Evolutionary conservation across 2,113 vertebrate genomes (phyloP).

Genomic region (Protomyctophum bolini): DNA sequence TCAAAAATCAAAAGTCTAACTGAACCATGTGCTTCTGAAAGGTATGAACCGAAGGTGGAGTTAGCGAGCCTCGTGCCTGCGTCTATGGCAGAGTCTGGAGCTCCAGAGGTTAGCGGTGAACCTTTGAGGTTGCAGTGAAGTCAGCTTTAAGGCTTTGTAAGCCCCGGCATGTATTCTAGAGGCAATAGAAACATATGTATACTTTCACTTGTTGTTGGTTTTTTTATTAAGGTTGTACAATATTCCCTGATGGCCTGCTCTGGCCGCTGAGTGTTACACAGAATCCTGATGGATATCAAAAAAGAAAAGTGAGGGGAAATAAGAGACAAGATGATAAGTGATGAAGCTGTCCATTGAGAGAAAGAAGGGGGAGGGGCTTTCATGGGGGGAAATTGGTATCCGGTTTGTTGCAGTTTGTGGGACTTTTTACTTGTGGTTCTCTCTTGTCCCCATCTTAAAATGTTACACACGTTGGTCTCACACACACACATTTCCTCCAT

Average conservation of each 20-base stretch:
- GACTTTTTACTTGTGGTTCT: constrained; percentile 55
- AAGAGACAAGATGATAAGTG: constrained; percentile 65
- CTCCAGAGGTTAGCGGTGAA: constrained; percentile 69
- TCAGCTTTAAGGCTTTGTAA: constrained; percentile 78
- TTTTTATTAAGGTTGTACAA: constrained; percentile 88
- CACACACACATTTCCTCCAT: constrained; percentile 90
- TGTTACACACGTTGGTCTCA: constrained; percentile 94
- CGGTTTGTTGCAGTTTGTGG: constrained; percentile 85
- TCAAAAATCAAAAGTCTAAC: neutral
- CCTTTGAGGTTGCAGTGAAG: constrained; percentile 79
- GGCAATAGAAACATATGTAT: constrained; percentile 79
- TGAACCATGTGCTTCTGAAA: constrained; percentile 67
- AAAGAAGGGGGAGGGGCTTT: constrained; percentile 81
- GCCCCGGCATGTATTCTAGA: constrained; percentile 83
- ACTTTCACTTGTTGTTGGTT: constrained; percentile 71
- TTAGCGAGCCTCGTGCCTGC: constrained; percentile 50
- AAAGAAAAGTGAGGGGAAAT: constrained; percentile 43
- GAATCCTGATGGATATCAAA: constrained; percentile 86
- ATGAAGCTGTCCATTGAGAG: constrained; percentile 85
- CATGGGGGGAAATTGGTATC: constrained; percentile 82
- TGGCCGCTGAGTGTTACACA: constrained; percentile 91
- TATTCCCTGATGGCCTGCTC: constrained; percentile 90
- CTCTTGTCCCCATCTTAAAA: constrained; percentile 79
- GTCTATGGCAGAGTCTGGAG: constrained; percentile 42
- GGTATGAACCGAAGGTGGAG: constrained; percentile 37